A percentile compares a stretch with the other conserved stretches of the same genome.
Evolutionary conservation across 35 echinoderm and acorn worm species (phyloP).

Genomic region (Lytechinus variegatus): DNA sequence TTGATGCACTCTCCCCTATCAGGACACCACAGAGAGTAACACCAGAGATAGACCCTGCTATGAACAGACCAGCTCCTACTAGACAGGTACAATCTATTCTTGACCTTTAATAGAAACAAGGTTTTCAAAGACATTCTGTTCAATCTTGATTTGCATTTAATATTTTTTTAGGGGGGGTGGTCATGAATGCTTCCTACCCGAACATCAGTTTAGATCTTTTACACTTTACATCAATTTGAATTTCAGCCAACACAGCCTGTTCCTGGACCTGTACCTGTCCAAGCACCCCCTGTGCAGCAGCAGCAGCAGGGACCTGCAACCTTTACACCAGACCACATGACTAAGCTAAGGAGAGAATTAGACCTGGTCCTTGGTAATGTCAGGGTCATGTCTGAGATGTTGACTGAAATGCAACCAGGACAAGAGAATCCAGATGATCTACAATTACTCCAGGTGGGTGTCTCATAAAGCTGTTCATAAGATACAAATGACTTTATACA

Average conservation of each 20-base stretch:
- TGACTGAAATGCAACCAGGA: conserved; percentile 89
- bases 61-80: conserved; percentile 68
- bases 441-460: conserved; percentile 73
- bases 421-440: conserved; percentile 85
- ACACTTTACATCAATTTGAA: background rate
- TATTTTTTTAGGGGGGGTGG: no score
- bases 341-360: conserved; percentile 84
- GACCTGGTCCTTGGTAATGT: conserved; percentile 87
- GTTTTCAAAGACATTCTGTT: no score
- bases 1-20: conserved; percentile 85
- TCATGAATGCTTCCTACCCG: background rate
- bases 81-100: conserved; percentile 66
- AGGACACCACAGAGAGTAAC: conserved; percentile 92
- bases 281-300: conserved; percentile 22
- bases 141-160: no score
- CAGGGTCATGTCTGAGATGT: conserved; percentile 97
- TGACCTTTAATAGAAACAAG: no score
- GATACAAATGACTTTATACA: no score
- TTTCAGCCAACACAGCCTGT: conserved; percentile 52
- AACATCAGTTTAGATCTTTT: background rate
- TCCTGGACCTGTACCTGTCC: background rate
- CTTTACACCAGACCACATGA: conserved; percentile 64
- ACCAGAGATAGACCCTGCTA: conserved; percentile 85
- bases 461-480: no score
- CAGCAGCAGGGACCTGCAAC: conserved; percentile 43